Conservation (phyloP, 2,888 invertebrate genomes). For the Isotomurus palustris region DNA sequence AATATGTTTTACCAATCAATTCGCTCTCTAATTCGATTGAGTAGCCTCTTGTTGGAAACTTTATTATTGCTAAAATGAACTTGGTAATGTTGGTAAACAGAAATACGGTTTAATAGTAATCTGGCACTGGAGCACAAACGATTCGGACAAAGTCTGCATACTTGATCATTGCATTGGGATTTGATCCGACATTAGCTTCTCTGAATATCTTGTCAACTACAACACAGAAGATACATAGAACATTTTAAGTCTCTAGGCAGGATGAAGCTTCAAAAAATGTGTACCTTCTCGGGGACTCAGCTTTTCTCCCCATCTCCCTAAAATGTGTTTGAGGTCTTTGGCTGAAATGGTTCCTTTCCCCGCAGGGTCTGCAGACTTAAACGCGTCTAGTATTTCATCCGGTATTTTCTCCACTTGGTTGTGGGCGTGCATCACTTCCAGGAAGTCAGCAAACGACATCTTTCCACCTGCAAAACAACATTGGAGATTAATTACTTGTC, state of each 20-base stretch:
- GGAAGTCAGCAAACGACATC: constrained; percentile 91
- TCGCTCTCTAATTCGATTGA: no score
- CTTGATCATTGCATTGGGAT: constrained; percentile 68
- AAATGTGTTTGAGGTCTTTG: constrained; percentile 74
- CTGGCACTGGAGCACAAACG: constrained; percentile 85
- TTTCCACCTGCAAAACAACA: constrained; percentile 63
- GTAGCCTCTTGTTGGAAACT: no score
- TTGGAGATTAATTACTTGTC: background rate
- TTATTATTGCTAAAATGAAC: no score
- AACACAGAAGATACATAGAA: constrained; percentile 17
- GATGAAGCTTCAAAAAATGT: constrained; percentile 10
- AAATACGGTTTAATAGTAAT: constrained; percentile 79
- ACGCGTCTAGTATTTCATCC: constrained; percentile 79
- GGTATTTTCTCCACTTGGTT: constrained; percentile 73
- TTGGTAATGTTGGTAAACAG: constrained; percentile 7
- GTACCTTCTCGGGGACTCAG: constrained; percentile 62
- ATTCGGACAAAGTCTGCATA: constrained; percentile 90
- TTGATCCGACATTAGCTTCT: constrained; percentile 72
- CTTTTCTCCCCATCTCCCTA: constrained; percentile 89
- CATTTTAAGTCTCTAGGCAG: background rate
- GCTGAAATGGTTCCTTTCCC: constrained; percentile 72
- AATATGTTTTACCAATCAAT: no score
- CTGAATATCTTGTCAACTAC: constrained; percentile 81
- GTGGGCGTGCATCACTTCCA: constrained; percentile 91
- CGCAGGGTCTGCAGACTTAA: constrained; percentile 75